Evolutionary conservation across 2,888 invertebrate species (phyloP), one percentile per base, ranked within the genome.

Genomic region (Hofmannophila pseudospretella): DNA sequence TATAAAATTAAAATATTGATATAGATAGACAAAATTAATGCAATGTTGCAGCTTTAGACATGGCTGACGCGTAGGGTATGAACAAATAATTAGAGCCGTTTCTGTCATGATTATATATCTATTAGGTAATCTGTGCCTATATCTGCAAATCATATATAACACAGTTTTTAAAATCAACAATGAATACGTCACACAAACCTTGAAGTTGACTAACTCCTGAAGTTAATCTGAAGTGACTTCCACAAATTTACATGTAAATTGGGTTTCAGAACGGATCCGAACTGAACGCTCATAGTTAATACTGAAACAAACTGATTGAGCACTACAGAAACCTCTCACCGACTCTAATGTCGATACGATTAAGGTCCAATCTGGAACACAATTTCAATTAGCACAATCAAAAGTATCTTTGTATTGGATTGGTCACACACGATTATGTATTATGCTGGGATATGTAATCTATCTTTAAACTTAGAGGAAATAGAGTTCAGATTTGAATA

Each of bases 201-300:
- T 49, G 51, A 50, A 58, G 58, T 66, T 68, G 58, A 55, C 63
- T 54, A 68, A 69, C 68, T 70, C 54, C 23, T 23, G 59, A 73
- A 79, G 72, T 79, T 72, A 71, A 80, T 80, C 74, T 64, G 59
- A 57, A 65, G 65, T 61, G 76, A 77, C 74, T 78, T 77, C 69
- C 67, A 63, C 64, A 68, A 74, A 81, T 81, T 81, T 79, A 74
- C 80, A 81, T 81, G 76, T 72, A 81, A 76, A 81, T 81, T 80
- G 81, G 75, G 72, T 77, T 73, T 71, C 64, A 57, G 62, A 77
- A 71, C 70, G 69, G 75, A 78, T 74, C 67, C 61, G 9, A 60
- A 60, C 61, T 70, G 65, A 73, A 70, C 75, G 65, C 62, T 67
- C 68, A 67, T 74, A 73, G 74, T 74, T 69, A 77, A 70, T 67